Evolutionary conservation across 2,797 vertebrate genomes (phyloP).

Genomic region (Coracias cyanogaster): DNA sequence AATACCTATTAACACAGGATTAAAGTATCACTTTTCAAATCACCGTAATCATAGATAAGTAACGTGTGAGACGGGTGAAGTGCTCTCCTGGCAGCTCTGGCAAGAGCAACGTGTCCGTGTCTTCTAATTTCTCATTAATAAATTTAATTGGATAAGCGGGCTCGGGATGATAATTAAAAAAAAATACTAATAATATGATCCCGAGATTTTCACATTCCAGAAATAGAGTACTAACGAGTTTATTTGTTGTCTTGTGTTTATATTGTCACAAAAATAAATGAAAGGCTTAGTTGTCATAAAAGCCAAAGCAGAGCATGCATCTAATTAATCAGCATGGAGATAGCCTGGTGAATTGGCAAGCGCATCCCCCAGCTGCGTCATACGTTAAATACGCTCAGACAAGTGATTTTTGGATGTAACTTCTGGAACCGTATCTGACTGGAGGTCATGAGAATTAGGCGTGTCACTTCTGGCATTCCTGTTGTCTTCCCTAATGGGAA

Average conservation of each 20-base stretch:
- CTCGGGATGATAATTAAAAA: not conserved
- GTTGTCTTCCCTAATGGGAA: slow-evolving; percentile 19
- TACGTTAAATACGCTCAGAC: not conserved
- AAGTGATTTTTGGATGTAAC: slow-evolving; percentile 16
- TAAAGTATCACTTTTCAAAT: not conserved
- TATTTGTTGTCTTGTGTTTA: not conserved
- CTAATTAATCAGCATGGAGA: slow-evolving; percentile 2
- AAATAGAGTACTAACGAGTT: not conserved
- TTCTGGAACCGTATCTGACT: slow-evolving; percentile 21
- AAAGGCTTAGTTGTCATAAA: not conserved
- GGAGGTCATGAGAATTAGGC: slow-evolving; percentile 38
- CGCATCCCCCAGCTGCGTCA: not conserved
- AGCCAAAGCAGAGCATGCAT: not conserved
- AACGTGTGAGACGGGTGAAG: not conserved
- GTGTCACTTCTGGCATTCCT: slow-evolving; percentile 17
- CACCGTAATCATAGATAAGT: not conserved
- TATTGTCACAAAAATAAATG: not conserved
- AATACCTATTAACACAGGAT: not conserved
- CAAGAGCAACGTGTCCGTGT: not conserved
- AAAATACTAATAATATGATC: not conserved
- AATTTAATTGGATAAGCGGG: not conserved
- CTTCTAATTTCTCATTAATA: not conserved
- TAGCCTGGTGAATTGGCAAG: slow-evolving; percentile 13
- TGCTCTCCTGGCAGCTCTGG: not conserved
- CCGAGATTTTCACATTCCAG: not conserved